Percentiles rank a stretch among this genome's conserved stretches.
These are phyloP conservation scores for Sialia sialis DNA, from an alignment of 2,113 vertebrate genomes.

Conservation along the genomic window DNA sequence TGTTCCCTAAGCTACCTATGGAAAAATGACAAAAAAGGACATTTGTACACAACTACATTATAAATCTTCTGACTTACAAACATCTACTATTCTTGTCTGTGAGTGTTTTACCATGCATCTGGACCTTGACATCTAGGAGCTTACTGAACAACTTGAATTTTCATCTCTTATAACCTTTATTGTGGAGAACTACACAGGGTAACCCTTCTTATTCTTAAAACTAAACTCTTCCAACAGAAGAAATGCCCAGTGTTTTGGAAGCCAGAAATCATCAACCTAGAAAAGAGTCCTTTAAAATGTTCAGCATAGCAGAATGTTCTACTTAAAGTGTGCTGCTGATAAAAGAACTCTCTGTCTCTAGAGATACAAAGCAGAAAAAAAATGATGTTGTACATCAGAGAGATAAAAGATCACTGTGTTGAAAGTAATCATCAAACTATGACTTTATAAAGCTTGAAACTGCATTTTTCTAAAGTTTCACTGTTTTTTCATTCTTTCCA, in stretches of 20 bases:
- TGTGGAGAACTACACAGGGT: background rate
- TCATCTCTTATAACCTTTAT: background rate
- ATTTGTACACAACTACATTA: background rate
- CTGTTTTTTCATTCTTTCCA: background rate
- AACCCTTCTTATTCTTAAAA: background rate
- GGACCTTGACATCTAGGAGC: background rate
- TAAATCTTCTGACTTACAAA: background rate
- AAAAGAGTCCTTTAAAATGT: background rate
- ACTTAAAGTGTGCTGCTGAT: background rate
- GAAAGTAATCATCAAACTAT: background rate
- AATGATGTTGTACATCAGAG: background rate
- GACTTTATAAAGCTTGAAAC: background rate
- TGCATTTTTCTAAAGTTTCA: background rate
- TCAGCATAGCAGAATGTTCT: background rate
- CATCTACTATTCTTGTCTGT: background rate
- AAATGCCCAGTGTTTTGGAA: background rate
- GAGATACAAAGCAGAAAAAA: conserved; percentile 11
- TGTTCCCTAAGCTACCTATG: background rate
- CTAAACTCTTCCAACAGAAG: background rate
- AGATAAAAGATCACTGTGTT: background rate
- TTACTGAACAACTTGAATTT: background rate
- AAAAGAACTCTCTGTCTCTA: background rate
- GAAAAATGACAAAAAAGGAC: background rate
- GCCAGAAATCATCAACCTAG: background rate
- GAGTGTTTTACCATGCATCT: background rate